phyloP scores from a whole-genome alignment of 37 sponge, comb jelly and placozoan genomes.

The Haliclona indistincta region DNA sequence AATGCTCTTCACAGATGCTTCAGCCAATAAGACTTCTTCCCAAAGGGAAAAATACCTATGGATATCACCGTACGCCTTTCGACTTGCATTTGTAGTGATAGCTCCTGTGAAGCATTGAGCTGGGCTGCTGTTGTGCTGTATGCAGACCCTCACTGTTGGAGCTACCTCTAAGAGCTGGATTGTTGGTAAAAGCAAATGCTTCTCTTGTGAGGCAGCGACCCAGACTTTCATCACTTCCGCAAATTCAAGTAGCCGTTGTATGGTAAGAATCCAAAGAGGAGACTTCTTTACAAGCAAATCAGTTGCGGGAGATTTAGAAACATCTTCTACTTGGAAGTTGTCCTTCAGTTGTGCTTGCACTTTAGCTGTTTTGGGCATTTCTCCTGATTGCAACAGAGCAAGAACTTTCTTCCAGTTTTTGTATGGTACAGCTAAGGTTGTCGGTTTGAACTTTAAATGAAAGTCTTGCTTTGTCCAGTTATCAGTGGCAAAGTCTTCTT shows the following conservation, averaged over 20 bases:
- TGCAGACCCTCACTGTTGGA: conserved; percentile 35
- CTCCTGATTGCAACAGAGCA: too few species aligned
- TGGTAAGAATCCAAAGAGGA: too few species aligned
- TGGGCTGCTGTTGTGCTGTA: conserved; percentile 46
- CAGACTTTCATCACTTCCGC: too few species aligned
- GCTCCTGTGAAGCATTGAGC: conserved; percentile 24
- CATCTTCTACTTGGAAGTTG: too few species aligned
- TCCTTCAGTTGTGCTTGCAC: too few species aligned
- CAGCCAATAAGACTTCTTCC: conserved; percentile 42
- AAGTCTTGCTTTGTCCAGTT: background rate
- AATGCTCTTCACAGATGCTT: conserved; percentile 24
- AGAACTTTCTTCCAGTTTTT: background rate
- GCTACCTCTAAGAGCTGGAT: conserved; percentile 57
- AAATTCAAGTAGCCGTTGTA: too few species aligned
- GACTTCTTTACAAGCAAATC: too few species aligned
- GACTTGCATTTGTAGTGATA: conserved; percentile 10
- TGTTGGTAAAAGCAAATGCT: too few species aligned
- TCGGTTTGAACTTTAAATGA: background rate
- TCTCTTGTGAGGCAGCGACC: too few species aligned
- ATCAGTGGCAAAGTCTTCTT: too few species aligned
- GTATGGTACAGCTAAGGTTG: background rate
- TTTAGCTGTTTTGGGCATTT: too few species aligned
- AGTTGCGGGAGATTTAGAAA: too few species aligned
- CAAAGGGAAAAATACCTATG: conserved; percentile 30
- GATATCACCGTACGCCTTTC: conserved; percentile 10